Conservation (phyloP, 2,888 invertebrate genomes). For the Dryadula phaetusa region DNA sequence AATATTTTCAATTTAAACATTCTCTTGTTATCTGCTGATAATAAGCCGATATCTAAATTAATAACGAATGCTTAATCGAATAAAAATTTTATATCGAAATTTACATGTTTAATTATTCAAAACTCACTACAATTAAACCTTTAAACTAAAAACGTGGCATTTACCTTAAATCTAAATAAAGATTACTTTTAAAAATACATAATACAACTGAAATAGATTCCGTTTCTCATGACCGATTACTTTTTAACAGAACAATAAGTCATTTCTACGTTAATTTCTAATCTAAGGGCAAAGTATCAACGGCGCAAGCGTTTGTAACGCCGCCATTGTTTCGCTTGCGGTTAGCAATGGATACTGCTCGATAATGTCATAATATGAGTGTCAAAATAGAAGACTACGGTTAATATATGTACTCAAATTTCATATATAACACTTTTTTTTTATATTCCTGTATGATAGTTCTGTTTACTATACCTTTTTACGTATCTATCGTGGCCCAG, state of each 20-base stretch:
- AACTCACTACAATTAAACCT: background rate
- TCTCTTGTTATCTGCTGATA: background rate
- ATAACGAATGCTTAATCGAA: background rate
- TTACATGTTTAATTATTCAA: constrained; percentile 3
- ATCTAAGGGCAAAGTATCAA: constrained; percentile 28
- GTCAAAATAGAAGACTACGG: constrained; percentile 9
- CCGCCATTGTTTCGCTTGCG: constrained; percentile 34
- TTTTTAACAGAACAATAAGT: background rate
- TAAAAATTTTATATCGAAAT: background rate
- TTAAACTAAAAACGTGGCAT: background rate
- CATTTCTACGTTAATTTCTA: constrained; percentile 21
- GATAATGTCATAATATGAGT: constrained; percentile 17
- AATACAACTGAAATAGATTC: background rate
- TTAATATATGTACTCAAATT: background rate
- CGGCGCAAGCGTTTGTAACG: constrained; percentile 24
- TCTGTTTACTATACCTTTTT: too few species aligned
- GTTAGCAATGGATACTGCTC: constrained; percentile 36
- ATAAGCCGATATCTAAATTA: constrained; percentile 8
- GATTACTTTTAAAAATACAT: background rate
- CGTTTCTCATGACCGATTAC: constrained; percentile 14
- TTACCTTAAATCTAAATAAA: background rate
- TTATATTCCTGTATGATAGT: too few species aligned
- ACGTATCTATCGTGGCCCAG: too few species aligned
- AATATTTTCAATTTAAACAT: too few species aligned
- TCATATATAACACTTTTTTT: too few species aligned